Evolutionary conservation across 2,888 invertebrate genomes (phyloP), one percentile per base, ranked within the genome.

Genomic region (Sycophila texana): DNA sequence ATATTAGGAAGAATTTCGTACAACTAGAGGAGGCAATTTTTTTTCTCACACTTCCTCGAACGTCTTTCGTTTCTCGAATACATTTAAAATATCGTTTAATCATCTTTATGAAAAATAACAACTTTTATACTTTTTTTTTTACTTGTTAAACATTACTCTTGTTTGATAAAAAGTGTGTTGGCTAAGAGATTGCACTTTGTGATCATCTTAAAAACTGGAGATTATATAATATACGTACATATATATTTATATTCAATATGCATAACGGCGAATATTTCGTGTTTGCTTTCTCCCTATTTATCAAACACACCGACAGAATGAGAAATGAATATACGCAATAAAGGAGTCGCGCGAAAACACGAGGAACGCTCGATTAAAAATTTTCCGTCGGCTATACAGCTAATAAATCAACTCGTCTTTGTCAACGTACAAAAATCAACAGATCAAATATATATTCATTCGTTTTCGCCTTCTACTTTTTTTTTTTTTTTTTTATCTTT

Each of bases 181-280:
- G 87, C 88, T 89, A 89, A 88, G 88, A 89, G 90, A 90, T 90
- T 90, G 90, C 90, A 90, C 90, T 90, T 90, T 87, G 90, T 90
- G 90, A 89, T 89, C 87, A 87, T 89, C 85, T 87, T 88, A 89
- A 87, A 88, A 88, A 88, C 87, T 87, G 85, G 87, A 84, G 86
- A 87, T 86, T 86, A 85, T 86, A 82, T 70, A 78, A 78, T 81
- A 75, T 76, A 78, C 74, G 75, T 78, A 81, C 77, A 81, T 77
- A 79, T 76, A 81, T 72, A 82, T 77, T 77, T 73, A 80, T 82
- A 80, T 75, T 77, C 53, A 39, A 77, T 79, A 82, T 67, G 63
- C 70, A 71, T 79, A 82, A 82, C 81, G 81, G 78, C 70, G 66
- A 82, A 80, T 79, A 82, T 73, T 39, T 79, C 76, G 65, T 77